Base-by-base conservation (phyloP, 2,888 invertebrate species). In the Achlya flavicornis region DNA sequence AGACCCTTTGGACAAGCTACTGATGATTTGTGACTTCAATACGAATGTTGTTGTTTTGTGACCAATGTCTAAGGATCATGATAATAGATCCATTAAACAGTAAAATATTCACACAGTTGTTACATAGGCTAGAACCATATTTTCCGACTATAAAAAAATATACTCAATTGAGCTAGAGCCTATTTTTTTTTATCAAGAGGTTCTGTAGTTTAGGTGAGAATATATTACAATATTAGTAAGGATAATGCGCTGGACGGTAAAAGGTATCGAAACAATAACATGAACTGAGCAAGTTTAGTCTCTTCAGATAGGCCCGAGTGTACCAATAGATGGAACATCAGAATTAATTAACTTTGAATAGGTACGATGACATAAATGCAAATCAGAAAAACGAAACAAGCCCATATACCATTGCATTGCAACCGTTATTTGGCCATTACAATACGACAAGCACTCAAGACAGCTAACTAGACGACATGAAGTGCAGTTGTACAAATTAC, bases 1-100 rank as follows among this genome's bases (percentile, higher is more conserved):
- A 71, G 71, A 75, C 75, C 67, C 65, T 65, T 62, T 19, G 66
- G 43, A 58, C 63, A 66, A 70, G 66, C 53, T 66, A 57, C 66
- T 70, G 79, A 84, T 85, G 85, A 85, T 84, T 86, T 84, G 84
- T 83, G 76, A 77, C 19, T 41, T 4, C 48, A 48, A 61, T 48
- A 33, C 46, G 5, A 26, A 46, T 14, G 33, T 14, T 33, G 1
- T n/a, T n/a, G 57, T 32, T 53, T 19, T 53, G 16, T 53, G 10
- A 53, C 41, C 41, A 41, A 41, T 41, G 7, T 38, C 4, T 35
- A 6, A 35, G 7, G 3, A 35, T 6, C 7, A 5, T 33, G 33
- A 33, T 33, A 5, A 33, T 33, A 33, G 33, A 33, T 33, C 33
- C 33, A 33, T 33, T 5, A 3, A 33, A 33, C 33, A 33, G n/a